Base-by-base conservation (phyloP, 2,113 vertebrate species). In the Oncorhynchus gorbuscha region DNA sequence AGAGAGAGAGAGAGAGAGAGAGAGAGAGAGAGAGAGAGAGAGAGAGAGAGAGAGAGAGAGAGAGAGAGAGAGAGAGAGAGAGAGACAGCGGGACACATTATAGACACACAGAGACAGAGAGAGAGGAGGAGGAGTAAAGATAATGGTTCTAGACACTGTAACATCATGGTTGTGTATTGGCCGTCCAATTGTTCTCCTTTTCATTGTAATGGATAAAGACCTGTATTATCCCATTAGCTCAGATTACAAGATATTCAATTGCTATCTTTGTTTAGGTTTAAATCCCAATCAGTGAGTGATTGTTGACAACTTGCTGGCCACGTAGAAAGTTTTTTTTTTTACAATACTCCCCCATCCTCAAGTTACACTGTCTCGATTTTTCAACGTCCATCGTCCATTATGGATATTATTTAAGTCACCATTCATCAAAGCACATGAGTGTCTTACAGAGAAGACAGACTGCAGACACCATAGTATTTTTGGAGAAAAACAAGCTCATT, bases 141-240 rank as follows among this genome's bases (percentile, higher is more conserved):
- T 45, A 45, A 45, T 45, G 16, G 30, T 49, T 59, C 55, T 5
- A 71, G 61, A 59, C 28, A 59, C 28, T 30, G 22, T 11, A 51
- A 51, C 59, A 32, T 69, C 55, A 35, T 22, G 30, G 26, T 39
- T 84, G 88, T 85, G 85, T 89, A 85, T 84, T 86, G 78, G 74
- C 51, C 32, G 39, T 49, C 9, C 39, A 45, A 45, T 45, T 9
- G 39, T 9, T 11, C 39, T 45, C 78, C 55, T 78, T 8, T 66
- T 77, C 62, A 69, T 28, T 62, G 79, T 82, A 71, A 76, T 76
- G 67, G 76, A 80, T 39, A 74, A 76, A 75, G 75, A 79, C 83
- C 74, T 84, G 80, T 83, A 26, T 68, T 61, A 30, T 51, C 49
- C 64, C 45, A 73, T 73, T 67, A 67, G 62, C 12, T 73, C 45